Evolutionary conservation across 2,113 vertebrate species (phyloP).

Genomic region (Nicator chloris): DNA sequence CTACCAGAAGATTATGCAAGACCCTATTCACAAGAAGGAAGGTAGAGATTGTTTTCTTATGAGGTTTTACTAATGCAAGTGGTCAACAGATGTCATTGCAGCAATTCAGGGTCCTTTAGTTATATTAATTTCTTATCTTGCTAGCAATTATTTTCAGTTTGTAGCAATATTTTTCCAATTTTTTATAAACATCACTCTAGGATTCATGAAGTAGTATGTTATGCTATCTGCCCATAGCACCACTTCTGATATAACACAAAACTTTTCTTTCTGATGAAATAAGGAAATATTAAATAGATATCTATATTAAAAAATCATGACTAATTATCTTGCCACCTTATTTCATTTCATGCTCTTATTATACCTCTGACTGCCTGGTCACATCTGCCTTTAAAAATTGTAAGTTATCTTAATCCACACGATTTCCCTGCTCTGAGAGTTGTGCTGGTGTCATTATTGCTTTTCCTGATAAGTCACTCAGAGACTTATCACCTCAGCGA

Average conservation of each 20-base stretch:
- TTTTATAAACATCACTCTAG: background rate
- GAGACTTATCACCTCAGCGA: background rate
- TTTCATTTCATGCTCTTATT: background rate
- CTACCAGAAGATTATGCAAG: slow-evolving; percentile 94
- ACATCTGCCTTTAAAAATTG: background rate
- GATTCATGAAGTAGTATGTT: background rate
- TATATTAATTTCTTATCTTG: background rate
- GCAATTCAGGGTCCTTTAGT: background rate
- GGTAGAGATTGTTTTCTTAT: slow-evolving; percentile 47
- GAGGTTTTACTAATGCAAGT: background rate
- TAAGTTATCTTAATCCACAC: background rate
- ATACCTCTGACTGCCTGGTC: background rate
- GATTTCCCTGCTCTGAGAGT: background rate
- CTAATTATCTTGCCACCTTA: background rate
- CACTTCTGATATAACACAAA: background rate
- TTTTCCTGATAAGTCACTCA: background rate
- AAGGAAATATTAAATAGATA: background rate
- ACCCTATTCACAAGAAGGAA: slow-evolving; percentile 68
- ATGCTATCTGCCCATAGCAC: background rate
- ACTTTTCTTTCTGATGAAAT: background rate
- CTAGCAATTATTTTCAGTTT: background rate
- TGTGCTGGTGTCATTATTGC: background rate
- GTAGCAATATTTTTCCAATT: background rate
- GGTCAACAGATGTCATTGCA: background rate
- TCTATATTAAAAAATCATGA: background rate